These are phyloP conservation scores for Calliphora vicina DNA, from an alignment of 1,140 invertebrate species.

Conservation along the genomic window DNA sequence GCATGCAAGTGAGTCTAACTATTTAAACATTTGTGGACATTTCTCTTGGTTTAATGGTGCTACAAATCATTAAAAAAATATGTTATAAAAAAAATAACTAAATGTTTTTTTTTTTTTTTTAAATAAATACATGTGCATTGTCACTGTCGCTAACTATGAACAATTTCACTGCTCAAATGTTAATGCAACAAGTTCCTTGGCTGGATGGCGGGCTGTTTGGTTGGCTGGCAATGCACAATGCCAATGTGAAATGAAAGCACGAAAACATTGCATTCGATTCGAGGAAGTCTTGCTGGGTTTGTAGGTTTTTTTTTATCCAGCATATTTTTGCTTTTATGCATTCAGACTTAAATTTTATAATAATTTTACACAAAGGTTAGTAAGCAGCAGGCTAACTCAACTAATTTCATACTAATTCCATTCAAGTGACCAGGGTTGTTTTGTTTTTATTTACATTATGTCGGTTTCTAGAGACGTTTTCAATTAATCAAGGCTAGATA, in stretches of 20 bases:
- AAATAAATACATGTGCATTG: too few relatives aligned
- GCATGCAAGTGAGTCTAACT: too few relatives aligned
- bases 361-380: conserved; percentile 21
- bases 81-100: too few relatives aligned
- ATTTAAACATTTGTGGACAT: background rate
- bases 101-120: too few relatives aligned
- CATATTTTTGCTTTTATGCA: background rate
- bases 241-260: background rate
- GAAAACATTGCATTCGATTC: background rate
- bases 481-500: background rate
- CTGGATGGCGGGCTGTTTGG: background rate
- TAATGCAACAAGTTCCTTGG: conserved; percentile 9
- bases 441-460: background rate
- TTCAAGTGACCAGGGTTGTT: background rate
- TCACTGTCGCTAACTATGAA: too few relatives aligned
- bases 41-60: too few relatives aligned
- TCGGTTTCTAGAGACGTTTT: background rate
- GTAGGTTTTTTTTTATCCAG: background rate
- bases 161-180: background rate
- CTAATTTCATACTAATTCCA: background rate
- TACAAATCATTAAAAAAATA: too few relatives aligned
- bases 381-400: conserved; percentile 12
- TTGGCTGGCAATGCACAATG: background rate
- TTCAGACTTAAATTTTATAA: too few relatives aligned
- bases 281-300: conserved; percentile 39